Base-by-base conservation (phyloP, 2,113 vertebrate species). In the Phalacrocorax aristotelis region DNA sequence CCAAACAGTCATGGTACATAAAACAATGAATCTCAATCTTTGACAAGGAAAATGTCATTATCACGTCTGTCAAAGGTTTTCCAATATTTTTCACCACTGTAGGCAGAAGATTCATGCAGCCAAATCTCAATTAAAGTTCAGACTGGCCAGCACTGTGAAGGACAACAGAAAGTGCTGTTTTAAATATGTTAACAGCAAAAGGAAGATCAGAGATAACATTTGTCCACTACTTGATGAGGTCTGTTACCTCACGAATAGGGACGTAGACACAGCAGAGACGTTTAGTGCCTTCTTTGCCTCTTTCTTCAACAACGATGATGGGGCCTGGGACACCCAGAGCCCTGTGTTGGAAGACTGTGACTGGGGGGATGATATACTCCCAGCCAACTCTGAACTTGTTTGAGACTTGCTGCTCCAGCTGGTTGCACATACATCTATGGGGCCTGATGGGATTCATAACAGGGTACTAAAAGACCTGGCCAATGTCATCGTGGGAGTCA, bases 311-410 rank as follows among this genome's bases (percentile, higher is more conserved):
- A 48, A 4, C 2, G 4, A 5, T 52, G 34, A 52, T 15, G 15
- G 32, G 34, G 6, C 7, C 38, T 79, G 30, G 27, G 25, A 8
- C 1, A 1, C 7, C 15, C 1, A 1, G 30, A 72, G 54, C 10
- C 7, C 48, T 79, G 2, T 60, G 10, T 20, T 72, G 52, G 71
- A 57, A 51, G 25, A 34, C 29, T 7, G 27, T 48, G 18, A 42
- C 7, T 40, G 21, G 4, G 2, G 13, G 7, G 8, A 18, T 4
- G 2, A 69, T 54, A 55, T 75, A 38, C 9, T 76, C 16, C 9
- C 18, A 66, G 46, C 2, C 1, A 1, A 36, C n/a, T 13, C 18
- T 68, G 34, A 75, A 46, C 18, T 82, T 64, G 14, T 61, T 72
- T 5, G 13, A 74, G 22, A 38, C 25, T 51, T 34, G 4, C 16